These are phyloP conservation scores for Lineus longissimus DNA, from an alignment of 1,140 invertebrate genomes.

Conservation along the genomic window DNA sequence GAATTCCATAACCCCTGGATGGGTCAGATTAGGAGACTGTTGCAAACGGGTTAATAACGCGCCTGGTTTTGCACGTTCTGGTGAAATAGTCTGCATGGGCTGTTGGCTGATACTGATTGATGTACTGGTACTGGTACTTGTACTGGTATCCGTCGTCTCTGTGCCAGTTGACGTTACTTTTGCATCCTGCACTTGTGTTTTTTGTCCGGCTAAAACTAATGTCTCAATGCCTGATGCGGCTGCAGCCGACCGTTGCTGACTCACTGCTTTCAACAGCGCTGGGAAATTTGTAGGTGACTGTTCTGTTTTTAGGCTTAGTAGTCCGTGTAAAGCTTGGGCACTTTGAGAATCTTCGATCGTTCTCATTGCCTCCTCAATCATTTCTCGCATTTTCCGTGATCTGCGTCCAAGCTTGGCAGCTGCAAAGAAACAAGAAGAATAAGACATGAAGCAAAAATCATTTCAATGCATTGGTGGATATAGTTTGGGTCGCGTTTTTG, in stretches of 20 bases:
- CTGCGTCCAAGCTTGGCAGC: constrained; percentile 52
- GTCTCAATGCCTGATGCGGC: background rate
- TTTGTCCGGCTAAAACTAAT: background rate
- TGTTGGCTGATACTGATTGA: background rate
- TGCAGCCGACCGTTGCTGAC: constrained; percentile 11
- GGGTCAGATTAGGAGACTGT: background rate
- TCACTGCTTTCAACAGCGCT: constrained; percentile 17
- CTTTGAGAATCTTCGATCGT: constrained; percentile 53
- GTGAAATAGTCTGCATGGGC: background rate
- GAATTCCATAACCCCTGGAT: background rate
- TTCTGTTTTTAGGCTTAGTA: constrained; percentile 50
- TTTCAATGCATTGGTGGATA: constrained; percentile 4
- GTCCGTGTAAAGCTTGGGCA: constrained; percentile 50
- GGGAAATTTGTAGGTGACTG: constrained; percentile 14
- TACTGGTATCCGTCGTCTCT: background rate
- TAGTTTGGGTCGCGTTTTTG: too few relatives aligned
- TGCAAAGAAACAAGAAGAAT: constrained; percentile 25
- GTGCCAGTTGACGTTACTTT: constrained; percentile 1
- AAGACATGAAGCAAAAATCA: background rate
- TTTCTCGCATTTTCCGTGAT: constrained; percentile 51
- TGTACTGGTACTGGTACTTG: background rate
- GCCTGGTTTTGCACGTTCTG: background rate
- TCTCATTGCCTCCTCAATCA: constrained; percentile 37
- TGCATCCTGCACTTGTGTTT: background rate
- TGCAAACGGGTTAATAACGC: background rate